Base-by-base conservation (phyloP, 2,113 vertebrate genomes). In the Athene noctua region DNA sequence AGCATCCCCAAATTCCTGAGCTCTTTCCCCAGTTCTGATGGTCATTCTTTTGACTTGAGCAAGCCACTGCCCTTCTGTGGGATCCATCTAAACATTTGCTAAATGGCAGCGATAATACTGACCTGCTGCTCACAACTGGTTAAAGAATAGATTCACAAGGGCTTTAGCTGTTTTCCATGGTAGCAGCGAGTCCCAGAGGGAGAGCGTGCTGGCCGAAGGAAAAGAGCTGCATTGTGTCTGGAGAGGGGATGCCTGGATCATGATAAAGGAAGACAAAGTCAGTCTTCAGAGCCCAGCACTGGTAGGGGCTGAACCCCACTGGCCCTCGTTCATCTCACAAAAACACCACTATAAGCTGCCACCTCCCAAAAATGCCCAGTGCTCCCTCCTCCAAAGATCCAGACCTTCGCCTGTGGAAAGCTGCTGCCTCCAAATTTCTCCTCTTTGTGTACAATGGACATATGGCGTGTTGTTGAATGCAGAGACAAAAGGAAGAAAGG, bases 101-200 rank as follows among this genome's bases (percentile, higher is more conserved):
- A 27, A 32, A 54, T 1, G 34, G 55, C 66, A 16, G 44, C 0
- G 2, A 6, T 12, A 18, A 40, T 16, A 42, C 0, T 7, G 19
- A 51, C 46, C 67, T 52, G 51, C 55, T 32, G 68, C 80, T 86
- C 27, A 30, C 38, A 68, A 17, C 46, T 34, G 46, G 23, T 12
- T 15, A 11, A 57, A 36, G 72, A 59, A 20, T 11, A 63, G 68
- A 46, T n/a, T 63, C 88, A 38, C 7, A 65, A 29, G 2, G 23
- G 89, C 77, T 21, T 59, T 26, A 8, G 55, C 4, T 18, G 47
- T 40, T 91, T 67, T 38, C 89, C 91, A 34, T 1, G 71, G 88
- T 9, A 79, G 94, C 85, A 58, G 83, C 70, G 59, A 20, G 63
- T 49, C 90, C 66, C 84, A 4, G 52, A 58, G 89, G 86, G 72